phyloP scores from a whole-genome alignment of 2,888 invertebrate genomes.

The Dicranocentrus wangi region DNA sequence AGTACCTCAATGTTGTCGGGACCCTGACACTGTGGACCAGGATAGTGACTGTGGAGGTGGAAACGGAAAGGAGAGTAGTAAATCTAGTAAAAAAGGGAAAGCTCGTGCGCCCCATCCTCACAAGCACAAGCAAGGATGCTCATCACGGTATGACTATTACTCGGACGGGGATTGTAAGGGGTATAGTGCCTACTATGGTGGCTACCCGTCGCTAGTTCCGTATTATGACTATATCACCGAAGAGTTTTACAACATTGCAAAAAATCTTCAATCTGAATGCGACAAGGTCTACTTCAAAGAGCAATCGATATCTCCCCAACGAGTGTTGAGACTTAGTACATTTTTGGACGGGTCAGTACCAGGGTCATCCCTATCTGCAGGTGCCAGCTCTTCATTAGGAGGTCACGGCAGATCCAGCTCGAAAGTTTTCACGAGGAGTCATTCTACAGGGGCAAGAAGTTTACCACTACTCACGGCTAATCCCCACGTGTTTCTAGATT shows the following conservation, averaged over 20 bases:
- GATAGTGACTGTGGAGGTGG: slow-evolving; percentile 35
- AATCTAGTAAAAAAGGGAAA: slow-evolving; percentile 46
- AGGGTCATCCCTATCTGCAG: slow-evolving; percentile 42
- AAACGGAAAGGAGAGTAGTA: slow-evolving; percentile 32
- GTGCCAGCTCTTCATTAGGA: slow-evolving; percentile 56
- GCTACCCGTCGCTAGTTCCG: slow-evolving; percentile 72
- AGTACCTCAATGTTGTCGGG: slow-evolving; percentile 66
- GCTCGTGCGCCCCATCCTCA: slow-evolving; percentile 40
- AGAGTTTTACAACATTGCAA: slow-evolving; percentile 72
- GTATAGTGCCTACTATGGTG: slow-evolving; percentile 51
- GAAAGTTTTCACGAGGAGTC: slow-evolving; percentile 70
- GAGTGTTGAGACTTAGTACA: slow-evolving; percentile 69
- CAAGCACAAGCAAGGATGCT: slow-evolving; percentile 37
- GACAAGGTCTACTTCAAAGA: slow-evolving; percentile 73
- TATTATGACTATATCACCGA: slow-evolving; percentile 73
- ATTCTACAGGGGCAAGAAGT: slow-evolving; percentile 71
- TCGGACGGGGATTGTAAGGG: slow-evolving; percentile 72
- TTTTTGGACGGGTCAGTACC: slow-evolving; percentile 64
- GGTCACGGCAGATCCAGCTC: slow-evolving; percentile 60
- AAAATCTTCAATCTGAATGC: slow-evolving; percentile 70
- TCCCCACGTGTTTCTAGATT: slow-evolving; percentile 73
- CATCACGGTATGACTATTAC: slow-evolving; percentile 68
- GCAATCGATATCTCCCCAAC: slow-evolving; percentile 71
- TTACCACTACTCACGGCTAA: slow-evolving; percentile 72
- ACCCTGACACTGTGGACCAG: slow-evolving; percentile 59